Evolutionary conservation across 2,797 vertebrate species (phyloP), one percentile per base, ranked within the genome.

Genomic region (Meda fulgida): DNA sequence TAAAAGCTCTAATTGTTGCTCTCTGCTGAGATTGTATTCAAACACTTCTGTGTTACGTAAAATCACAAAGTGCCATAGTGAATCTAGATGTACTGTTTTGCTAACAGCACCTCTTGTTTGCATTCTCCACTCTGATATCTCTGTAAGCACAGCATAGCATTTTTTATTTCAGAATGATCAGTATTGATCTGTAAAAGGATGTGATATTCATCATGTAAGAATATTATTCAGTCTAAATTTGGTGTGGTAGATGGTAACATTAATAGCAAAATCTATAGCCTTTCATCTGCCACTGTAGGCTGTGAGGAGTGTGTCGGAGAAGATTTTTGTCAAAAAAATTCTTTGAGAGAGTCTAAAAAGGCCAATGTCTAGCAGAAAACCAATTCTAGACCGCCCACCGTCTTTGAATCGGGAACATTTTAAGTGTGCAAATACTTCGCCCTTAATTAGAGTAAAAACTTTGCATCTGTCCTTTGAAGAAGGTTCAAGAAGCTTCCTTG

Each of bases 401-500:
- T 46, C 82, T 87, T 73, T 86, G 81, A 89, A 81, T 66, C 9
- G 66, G 58, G 71, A 78, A 51, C 79, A 78, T 85, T 81, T 84
- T 85, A 60, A 84, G 69, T 76, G 83, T 51, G 82, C 67, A 53
- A 85, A 53, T 83, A 19, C 78, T 91, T 82, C 53, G 19, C 86
- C 84, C 86, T 60, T 89, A 89, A 89, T 87, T 85, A 89, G 85
- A 81, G 31, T 6, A 23, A 84, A 85, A 89, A 88, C 87, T 87
- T 88, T 90, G 53, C 34, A 86, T 66, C 87, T 89, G 88, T 90
- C 84, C 84, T 91, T 86, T 91, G 80, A 89, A 86, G 86, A 90
- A 89, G 84, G 72, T 87, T 81, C 91, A 87, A 77, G 87, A 67
- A 73, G 80, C 60, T 63, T 55, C 23, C 40, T 46, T 72, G 86